These are phyloP conservation scores for Cantharis rustica DNA, from an alignment of 2,888 invertebrate genomes.

Conservation along the genomic window DNA sequence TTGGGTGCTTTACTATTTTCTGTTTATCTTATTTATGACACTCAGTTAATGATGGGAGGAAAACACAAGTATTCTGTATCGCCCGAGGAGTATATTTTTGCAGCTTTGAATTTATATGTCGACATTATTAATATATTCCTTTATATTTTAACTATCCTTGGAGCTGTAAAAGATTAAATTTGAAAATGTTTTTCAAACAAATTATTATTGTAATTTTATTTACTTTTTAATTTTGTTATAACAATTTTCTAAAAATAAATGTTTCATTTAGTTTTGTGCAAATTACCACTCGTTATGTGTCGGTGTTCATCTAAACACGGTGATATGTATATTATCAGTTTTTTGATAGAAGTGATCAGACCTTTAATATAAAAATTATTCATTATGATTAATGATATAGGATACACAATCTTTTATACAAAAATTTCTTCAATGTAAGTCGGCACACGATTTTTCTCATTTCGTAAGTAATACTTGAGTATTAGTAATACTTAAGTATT, in stretches of 20 bases:
- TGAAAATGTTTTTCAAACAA: not conserved
- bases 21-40: conserved; percentile 87
- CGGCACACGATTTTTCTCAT: too few relatives aligned
- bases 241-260: not conserved
- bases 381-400: not conserved
- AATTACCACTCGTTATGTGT: not conserved
- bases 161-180: not conserved
- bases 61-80: conserved; percentile 90
- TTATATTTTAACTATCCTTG: conserved; percentile 66
- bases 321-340: not conserved
- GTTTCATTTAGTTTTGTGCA: not conserved
- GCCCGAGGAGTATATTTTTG: conserved; percentile 94
- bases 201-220: not conserved
- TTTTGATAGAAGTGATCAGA: not conserved
- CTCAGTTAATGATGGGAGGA: conserved; percentile 92
- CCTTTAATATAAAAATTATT: not conserved
- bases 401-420: too few relatives aligned
- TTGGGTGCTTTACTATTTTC: conserved; percentile 88
- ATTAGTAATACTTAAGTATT: too few relatives aligned
- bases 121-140: conserved; percentile 91
- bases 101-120: conserved; percentile 85
- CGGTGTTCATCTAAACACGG: not conserved
- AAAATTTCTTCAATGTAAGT: too few relatives aligned
- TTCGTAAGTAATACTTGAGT: too few relatives aligned
- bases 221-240: not conserved